A percentile compares a stretch with the other conserved stretches of the same genome.
Conservation (phyloP, 1,140 invertebrate genomes). For the Acromyrmex heyeri region DNA sequence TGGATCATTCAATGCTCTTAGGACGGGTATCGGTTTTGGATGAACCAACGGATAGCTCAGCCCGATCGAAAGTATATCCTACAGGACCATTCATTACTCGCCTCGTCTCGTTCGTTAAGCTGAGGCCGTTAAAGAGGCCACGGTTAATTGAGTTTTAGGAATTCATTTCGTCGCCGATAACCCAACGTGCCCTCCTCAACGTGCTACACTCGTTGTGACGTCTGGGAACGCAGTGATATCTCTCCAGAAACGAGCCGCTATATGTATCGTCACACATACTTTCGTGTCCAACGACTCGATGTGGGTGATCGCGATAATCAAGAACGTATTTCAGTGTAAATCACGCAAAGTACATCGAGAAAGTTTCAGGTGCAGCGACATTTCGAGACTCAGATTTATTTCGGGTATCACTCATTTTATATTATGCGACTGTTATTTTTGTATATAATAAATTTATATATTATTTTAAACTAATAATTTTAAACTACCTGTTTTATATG, state of each 20-base stretch:
- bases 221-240: conserved; percentile 50
- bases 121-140: conserved; percentile 66
- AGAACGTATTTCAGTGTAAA: conserved; percentile 47
- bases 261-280: conserved; percentile 53
- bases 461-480: conserved; percentile 12
- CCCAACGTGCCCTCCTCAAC: conserved; percentile 27
- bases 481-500: background rate
- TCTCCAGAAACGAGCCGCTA: conserved; percentile 19
- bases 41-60: conserved; percentile 38
- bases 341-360: conserved; percentile 32
- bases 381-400: conserved; percentile 13
- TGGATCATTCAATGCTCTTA: conserved; percentile 76
- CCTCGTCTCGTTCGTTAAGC: conserved; percentile 70
- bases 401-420: background rate
- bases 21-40: conserved; percentile 67
- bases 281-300: conserved; percentile 50
- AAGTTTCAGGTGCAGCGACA: conserved; percentile 29
- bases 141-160: conserved; percentile 81
- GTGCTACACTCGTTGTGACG: background rate
- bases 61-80: conserved; percentile 59
- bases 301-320: conserved; percentile 52
- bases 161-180: conserved; percentile 78
- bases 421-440: background rate
- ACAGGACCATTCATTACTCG: conserved; percentile 75
- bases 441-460: background rate